Base-by-base conservation (phyloP, 2,797 vertebrate genomes). In the Anisognathus igniventris region DNA sequence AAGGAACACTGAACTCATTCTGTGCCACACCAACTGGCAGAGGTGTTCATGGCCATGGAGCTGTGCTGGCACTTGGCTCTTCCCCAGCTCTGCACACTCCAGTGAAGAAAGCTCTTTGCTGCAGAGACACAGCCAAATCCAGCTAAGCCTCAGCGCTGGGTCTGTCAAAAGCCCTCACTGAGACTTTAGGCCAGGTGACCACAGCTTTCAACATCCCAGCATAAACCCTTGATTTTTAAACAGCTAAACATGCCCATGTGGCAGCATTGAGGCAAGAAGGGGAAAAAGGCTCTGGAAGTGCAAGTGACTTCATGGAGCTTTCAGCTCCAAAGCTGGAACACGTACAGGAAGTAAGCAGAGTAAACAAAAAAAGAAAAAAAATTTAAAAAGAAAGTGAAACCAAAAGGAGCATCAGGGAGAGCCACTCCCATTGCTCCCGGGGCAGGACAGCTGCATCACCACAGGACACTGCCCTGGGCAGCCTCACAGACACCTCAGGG, bases 21-120 rank as follows among this genome's bases (percentile, higher is more conserved):
- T 21, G 51, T 15, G 33, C 44, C 9, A 1, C 74, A 61, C 0
- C 0, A 4, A 33, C 22, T 9, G 6, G 40, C 78, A n/a, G 57
- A n/a, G 5, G 76, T 10, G 2, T 4, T 14, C 42, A 6, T 0
- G 20, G 42, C 14, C 76, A 50, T 1, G 2, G 74, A 79, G 73
- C 37, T 11, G 77, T 1, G 1, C 62, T 3, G 1, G 54, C 62
- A 25, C 57, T 57, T 11, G 0, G 75, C 60, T 78, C 61, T 51
- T 33, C 50, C 68, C 66, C 66, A 65, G 5, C 33, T 3, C 62
- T 31, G 25, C 66, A 44, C 35, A 2, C 8, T n/a, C 16, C 86
- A 64, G 27, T 1, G 1, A 86, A 16, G 58, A 42, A 35, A 1
- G 2, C 25, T 83, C 53, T 30, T 35, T 30, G 10, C 70, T 53